Evolutionary conservation across 2,113 vertebrate genomes (phyloP).

Genomic region (Pitta sordida): DNA sequence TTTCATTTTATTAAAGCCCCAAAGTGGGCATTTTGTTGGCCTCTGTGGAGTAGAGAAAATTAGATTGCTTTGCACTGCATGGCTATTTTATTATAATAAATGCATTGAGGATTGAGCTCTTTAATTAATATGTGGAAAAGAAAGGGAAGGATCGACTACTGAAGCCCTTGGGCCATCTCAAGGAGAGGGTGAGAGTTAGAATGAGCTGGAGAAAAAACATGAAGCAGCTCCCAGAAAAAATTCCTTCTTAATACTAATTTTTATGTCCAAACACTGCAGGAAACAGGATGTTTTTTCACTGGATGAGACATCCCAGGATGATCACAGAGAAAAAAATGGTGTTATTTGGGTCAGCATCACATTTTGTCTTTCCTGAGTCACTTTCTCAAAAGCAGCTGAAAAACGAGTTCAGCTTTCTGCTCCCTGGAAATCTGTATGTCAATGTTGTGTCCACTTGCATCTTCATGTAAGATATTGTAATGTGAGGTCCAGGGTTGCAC

Average conservation of each 20-base stretch:
- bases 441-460: neutral
- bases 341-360: neutral
- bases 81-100: constrained; percentile 39
- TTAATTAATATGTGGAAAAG: constrained; percentile 47
- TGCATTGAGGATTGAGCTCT: constrained; percentile 9
- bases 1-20: constrained; percentile 8
- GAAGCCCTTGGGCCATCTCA: constrained; percentile 17
- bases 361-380: neutral
- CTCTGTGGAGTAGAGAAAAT: neutral
- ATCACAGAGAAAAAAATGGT: neutral
- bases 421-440: neutral
- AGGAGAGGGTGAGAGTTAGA: neutral
- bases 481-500: neutral
- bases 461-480: neutral
- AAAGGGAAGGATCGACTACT: neutral
- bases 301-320: neutral
- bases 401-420: neutral
- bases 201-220: constrained; percentile 7
- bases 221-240: neutral
- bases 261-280: neutral
- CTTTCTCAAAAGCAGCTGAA: neutral
- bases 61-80: neutral
- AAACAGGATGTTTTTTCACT: neutral
- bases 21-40: constrained; percentile 1
- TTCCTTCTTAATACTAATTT: neutral